phyloP scores from a whole-genome alignment of 2,888 invertebrate genomes.

The Drosophila histrio region DNA sequence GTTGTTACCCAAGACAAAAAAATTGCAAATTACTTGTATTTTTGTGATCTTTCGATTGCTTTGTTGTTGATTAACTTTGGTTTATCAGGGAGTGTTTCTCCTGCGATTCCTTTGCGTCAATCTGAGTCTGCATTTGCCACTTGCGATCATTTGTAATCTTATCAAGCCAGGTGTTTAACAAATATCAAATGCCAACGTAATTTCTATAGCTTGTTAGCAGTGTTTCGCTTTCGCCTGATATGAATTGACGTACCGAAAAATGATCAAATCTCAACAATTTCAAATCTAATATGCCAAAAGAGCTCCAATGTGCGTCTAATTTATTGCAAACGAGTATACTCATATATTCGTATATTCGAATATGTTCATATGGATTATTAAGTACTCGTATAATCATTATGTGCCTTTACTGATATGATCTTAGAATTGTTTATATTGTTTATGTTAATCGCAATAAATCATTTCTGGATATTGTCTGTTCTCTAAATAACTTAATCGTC shows the following conservation, averaged over 20 bases:
- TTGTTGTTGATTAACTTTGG: not conserved
- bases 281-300: not conserved
- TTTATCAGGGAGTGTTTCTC: not conserved
- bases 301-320: not conserved
- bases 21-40: not conserved
- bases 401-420: slow-evolving; percentile 2
- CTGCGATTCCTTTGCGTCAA: slow-evolving; percentile 2
- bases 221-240: not conserved
- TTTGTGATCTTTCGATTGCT: not conserved
- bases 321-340: not conserved
- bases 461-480: not conserved
- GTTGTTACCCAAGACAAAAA: not conserved
- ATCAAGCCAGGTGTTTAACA: slow-evolving; percentile 27
- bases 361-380: not conserved
- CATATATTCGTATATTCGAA: not conserved
- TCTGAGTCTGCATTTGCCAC: slow-evolving; percentile 6
- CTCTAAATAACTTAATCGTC: not conserved
- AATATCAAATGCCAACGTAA: slow-evolving; percentile 31
- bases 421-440: slow-evolving; percentile 3
- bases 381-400: not conserved
- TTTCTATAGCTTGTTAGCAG: slow-evolving; percentile 26
- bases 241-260: slow-evolving; percentile 9
- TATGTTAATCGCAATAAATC: slow-evolving; percentile 4
- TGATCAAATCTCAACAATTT: slow-evolving; percentile 19
- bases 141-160: slow-evolving; percentile 42